Evolutionary conservation across 1,140 invertebrate species (phyloP).

Genomic region (Drosophila equinoxialis): DNA sequence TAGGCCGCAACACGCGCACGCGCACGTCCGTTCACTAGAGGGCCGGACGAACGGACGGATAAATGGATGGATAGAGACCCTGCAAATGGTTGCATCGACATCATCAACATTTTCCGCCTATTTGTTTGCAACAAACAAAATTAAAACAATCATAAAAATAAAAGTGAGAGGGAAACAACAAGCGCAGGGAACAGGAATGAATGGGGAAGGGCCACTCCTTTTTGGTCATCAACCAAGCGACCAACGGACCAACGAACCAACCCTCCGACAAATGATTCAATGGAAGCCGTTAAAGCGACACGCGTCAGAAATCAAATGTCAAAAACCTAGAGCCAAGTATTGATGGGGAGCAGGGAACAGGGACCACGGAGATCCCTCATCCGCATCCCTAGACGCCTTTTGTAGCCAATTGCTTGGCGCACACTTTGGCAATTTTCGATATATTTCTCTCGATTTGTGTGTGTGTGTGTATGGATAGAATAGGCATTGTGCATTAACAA

Average conservation of each 20-base stretch:
- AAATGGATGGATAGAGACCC: not conserved
- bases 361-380: not conserved
- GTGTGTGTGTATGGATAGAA: not conserved
- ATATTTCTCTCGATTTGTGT: too few relatives aligned
- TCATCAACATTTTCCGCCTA: constrained; percentile 74
- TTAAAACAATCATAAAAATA: constrained; percentile 77
- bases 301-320: constrained; percentile 78
- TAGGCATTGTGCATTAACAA: constrained; percentile 46
- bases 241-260: not conserved
- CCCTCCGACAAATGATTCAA: not conserved
- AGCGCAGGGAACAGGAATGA: too few relatives aligned
- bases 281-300: constrained; percentile 66
- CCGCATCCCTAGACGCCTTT: constrained; percentile 48
- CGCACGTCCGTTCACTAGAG: constrained; percentile 21
- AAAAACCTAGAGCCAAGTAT: constrained; percentile 25
- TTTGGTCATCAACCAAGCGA: not conserved
- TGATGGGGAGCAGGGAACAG: not conserved
- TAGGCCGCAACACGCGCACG: constrained; percentile 69
- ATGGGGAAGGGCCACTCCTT: not conserved
- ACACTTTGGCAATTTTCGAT: constrained; percentile 3
- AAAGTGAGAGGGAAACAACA: constrained; percentile 38
- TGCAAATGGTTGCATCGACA: constrained; percentile 58
- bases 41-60: not conserved
- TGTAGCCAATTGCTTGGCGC: constrained; percentile 56
- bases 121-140: constrained; percentile 79